Conservation (phyloP, 2,888 invertebrate species). For the Chesias legatella region DNA sequence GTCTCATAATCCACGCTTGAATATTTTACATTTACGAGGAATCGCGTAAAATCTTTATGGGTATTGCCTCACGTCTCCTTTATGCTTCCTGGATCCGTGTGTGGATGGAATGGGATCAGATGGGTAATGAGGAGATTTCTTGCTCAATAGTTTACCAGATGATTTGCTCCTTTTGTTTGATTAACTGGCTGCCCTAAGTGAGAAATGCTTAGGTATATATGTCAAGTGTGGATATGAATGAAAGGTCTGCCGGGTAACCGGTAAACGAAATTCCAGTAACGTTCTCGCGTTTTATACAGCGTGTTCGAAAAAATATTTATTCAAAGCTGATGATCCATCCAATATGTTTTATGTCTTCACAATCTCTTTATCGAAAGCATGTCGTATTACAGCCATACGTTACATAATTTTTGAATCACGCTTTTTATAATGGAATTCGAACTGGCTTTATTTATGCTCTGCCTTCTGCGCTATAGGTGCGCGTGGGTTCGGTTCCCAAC, state of each 20-base stretch:
- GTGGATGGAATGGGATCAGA: conserved; percentile 33
- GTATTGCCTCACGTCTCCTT: conserved; percentile 58
- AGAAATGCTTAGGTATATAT: no score
- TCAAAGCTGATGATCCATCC: conserved; percentile 62
- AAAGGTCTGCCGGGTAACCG: no score
- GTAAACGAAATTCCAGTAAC: conserved; percentile 17
- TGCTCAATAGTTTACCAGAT: not conserved
- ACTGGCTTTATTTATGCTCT: no score
- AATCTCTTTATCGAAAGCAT: no score
- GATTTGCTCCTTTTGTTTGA: not conserved
- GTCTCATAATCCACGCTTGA: conserved; percentile 61
- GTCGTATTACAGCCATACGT: no score
- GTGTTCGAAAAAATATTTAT: conserved; percentile 55
- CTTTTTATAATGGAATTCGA: no score
- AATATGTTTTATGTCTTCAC: conserved; percentile 43
- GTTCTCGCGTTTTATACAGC: conserved; percentile 49
- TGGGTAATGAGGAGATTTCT: conserved; percentile 25
- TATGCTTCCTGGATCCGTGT: conserved; percentile 45
- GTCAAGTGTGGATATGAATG: no score
- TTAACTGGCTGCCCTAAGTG: no score
- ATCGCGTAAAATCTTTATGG: conserved; percentile 67
- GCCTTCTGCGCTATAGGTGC: no score
- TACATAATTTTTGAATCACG: no score
- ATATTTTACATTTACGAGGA: conserved; percentile 54
- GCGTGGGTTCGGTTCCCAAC: no score